Evolutionary conservation across 2,888 invertebrate genomes (phyloP).

Genomic region (Drosophila mercatorum): DNA sequence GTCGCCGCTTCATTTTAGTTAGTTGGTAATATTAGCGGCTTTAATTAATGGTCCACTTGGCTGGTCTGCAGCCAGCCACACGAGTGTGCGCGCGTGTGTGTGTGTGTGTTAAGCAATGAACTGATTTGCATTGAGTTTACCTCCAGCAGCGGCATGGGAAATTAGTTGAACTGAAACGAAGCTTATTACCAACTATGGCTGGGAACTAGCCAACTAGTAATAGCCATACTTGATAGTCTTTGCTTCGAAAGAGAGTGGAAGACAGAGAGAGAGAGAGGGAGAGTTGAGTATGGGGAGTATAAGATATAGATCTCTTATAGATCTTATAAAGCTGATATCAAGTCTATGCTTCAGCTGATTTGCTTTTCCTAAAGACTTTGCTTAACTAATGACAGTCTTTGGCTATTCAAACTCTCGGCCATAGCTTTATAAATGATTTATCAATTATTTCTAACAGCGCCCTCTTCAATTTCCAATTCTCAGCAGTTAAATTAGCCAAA

Average conservation of each 20-base stretch:
- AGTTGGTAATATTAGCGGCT: slow-evolving; percentile 69
- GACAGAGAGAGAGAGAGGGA: not conserved
- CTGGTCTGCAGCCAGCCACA: slow-evolving; percentile 7
- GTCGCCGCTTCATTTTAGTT: slow-evolving; percentile 41
- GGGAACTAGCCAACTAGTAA: slow-evolving; percentile 21
- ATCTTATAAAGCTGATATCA: no score
- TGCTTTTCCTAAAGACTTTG: no score
- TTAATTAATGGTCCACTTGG: slow-evolving; percentile 66
- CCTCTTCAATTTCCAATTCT: not conserved
- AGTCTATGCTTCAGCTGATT: no score
- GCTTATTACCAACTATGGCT: slow-evolving; percentile 36
- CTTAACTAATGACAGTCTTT: no score
- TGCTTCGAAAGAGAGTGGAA: not conserved
- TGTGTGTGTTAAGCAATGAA: slow-evolving; percentile 49
- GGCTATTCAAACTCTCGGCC: no score
- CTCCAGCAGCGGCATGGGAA: slow-evolving; percentile 55
- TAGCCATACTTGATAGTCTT: not conserved
- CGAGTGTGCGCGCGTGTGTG: not conserved
- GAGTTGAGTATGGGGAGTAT: not conserved
- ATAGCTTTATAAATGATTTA: not conserved
- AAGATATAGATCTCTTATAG: no score
- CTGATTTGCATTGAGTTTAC: slow-evolving; percentile 59
- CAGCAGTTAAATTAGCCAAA: slow-evolving; percentile 28
- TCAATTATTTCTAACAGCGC: not conserved
- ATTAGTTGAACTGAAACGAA: slow-evolving; percentile 36